phyloP scores from a whole-genome alignment of 2,888 invertebrate species.

The Xestia sexstrigata region DNA sequence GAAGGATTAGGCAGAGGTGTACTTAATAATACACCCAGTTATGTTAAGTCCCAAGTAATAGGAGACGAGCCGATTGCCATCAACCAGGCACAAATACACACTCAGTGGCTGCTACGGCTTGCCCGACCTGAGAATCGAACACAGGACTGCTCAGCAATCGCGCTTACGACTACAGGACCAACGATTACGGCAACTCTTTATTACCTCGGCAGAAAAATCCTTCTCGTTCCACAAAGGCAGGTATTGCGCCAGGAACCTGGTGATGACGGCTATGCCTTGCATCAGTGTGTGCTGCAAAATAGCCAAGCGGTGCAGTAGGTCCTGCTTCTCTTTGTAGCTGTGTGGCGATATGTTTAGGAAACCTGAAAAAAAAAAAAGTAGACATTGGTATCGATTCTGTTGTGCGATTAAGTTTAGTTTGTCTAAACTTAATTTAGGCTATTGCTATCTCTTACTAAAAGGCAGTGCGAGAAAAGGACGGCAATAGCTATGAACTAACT shows the following conservation, averaged over 20 bases:
- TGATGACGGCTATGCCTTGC: slow-evolving; percentile 85
- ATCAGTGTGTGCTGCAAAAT: slow-evolving; percentile 80
- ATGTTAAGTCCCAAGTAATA: neutral
- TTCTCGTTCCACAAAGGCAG: slow-evolving; percentile 86
- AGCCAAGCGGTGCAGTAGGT: slow-evolving; percentile 78
- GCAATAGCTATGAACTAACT: no score
- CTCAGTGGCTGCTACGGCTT: neutral
- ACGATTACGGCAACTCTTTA: neutral
- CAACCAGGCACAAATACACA: neutral
- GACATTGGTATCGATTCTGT: no score
- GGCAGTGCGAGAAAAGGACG: no score
- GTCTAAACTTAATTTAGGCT: no score
- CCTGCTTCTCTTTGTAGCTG: slow-evolving; percentile 80
- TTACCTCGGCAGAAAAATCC: slow-evolving; percentile 85
- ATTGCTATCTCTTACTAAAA: no score
- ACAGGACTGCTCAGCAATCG: neutral
- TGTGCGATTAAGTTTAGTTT: no score
- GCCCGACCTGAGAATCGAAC: neutral
- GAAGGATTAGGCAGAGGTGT: neutral
- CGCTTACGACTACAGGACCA: neutral
- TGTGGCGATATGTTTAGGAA: slow-evolving; percentile 82
- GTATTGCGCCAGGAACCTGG: slow-evolving; percentile 84
- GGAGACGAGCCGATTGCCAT: neutral
- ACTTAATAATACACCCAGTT: neutral
- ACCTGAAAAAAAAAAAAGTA: slow-evolving; percentile 71